Evolutionary conservation across 2,888 invertebrate species (phyloP).

Genomic region (Stratiomys singularior): DNA sequence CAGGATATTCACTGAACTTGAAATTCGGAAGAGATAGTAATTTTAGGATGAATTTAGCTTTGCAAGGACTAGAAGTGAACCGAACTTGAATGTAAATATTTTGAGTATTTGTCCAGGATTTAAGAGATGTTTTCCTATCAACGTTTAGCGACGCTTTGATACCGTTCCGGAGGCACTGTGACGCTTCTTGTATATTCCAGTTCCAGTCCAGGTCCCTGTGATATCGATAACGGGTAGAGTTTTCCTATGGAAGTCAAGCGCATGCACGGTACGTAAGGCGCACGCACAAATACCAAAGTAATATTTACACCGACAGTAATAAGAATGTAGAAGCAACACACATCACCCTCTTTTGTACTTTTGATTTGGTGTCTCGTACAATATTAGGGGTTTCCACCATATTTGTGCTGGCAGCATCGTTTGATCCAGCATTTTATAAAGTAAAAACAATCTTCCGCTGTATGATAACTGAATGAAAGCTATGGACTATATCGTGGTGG

Average conservation of each 20-base stretch:
- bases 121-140: constrained; percentile 65
- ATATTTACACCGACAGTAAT: background rate
- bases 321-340: constrained; percentile 4
- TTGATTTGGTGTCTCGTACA: background rate
- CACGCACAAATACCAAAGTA: constrained; percentile 33
- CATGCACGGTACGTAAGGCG: constrained; percentile 27
- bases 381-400: constrained; percentile 32
- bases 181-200: constrained; percentile 52
- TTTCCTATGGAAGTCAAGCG: constrained; percentile 37
- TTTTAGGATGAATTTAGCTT: background rate
- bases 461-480: constrained; percentile 26
- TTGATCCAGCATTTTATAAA: constrained; percentile 27
- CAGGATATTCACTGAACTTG: background rate
- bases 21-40: background rate
- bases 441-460: background rate
- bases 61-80: background rate
- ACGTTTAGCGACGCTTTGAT: constrained; percentile 67
- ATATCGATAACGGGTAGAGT: constrained; percentile 17
- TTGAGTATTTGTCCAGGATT: constrained; percentile 14
- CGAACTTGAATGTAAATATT: constrained; percentile 19
- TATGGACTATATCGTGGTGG: background rate
- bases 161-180: constrained; percentile 57
- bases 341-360: constrained; percentile 1
- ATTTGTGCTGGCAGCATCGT: background rate
- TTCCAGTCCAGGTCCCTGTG: constrained; percentile 41